Percentiles rank a stretch among this genome's conserved stretches.
phyloP scores from a whole-genome alignment of 2,797 vertebrate genomes.

The Crenuchus spilurus region DNA sequence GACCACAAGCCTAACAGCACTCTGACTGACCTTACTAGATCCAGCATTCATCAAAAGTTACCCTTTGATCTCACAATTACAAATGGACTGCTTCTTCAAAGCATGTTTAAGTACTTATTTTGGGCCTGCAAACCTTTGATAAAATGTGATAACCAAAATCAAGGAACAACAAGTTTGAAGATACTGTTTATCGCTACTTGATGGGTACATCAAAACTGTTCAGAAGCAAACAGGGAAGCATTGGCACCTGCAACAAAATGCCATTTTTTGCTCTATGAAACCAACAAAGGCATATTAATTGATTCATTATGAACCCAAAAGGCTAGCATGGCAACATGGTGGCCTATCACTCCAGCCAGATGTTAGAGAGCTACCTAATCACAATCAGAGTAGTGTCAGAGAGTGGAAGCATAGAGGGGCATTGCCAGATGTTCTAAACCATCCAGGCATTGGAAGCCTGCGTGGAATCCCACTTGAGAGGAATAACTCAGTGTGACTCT shows the following conservation, averaged over 20 bases:
- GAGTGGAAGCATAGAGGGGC: constrained; percentile 19
- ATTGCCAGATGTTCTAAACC: constrained; percentile 30
- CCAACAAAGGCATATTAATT: constrained; percentile 13
- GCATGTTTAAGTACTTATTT: not conserved
- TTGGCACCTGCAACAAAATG: not conserved
- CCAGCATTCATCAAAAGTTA: not conserved
- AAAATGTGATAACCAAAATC: not conserved
- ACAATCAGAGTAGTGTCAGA: constrained; percentile 17
- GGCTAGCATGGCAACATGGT: constrained; percentile 5
- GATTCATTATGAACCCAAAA: constrained; percentile 27
- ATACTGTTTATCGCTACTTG: constrained; percentile 3
- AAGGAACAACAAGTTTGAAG: not conserved
- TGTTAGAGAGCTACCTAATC: constrained; percentile 29
- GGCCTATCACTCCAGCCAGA: constrained; percentile 43
- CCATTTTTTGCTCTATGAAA: not conserved
- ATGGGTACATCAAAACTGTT: not conserved
- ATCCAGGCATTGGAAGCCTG: constrained; percentile 26
- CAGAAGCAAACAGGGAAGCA: not conserved
- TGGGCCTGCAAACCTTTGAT: not conserved
- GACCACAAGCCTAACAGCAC: not conserved
- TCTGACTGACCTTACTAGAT: not conserved
- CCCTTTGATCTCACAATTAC: not conserved
- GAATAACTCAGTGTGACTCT: constrained; percentile 6
- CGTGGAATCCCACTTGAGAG: constrained; percentile 20
- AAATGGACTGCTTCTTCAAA: not conserved